Base-by-base conservation (phyloP, 2,888 invertebrate genomes). In the Epistrophe eligans region DNA sequence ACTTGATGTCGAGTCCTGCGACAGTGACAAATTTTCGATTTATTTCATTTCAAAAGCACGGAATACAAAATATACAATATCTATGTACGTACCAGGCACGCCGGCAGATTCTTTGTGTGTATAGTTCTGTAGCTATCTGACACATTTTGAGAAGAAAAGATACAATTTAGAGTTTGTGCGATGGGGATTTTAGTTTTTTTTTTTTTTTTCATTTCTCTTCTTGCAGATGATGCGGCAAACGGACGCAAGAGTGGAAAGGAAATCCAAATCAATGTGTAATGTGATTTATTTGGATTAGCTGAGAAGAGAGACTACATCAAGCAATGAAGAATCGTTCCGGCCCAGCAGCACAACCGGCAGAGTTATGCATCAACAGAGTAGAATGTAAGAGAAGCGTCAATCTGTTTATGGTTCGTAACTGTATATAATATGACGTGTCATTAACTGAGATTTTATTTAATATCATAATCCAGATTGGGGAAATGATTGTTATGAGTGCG, bases 11-110 rank as follows among this genome's bases (percentile, higher is more conserved):
- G 89, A 89, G 89, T 88, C 81, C 88, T 82, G 88, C 89, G 89
- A 89, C 89, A 89, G 89, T 89, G 89, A 89, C 89, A 89, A 89
- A 89, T 89, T 88, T 88, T 85, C 89, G 89, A 89, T 89, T 89
- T 89, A 89, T 89, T 89, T 89, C 89, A 88, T 80, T 89, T 66
- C 77, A 87, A 76, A 72, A 66, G 85, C 77, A 85, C 45, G 76
- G 70, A 57, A 72, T 55, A 50, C 62, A 70, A 67, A 48, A 28
- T 32, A 55, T 32, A 48, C 40, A 1, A 52, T 48, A 55, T 24
- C 24, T 24, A 24, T 40, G 9, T 55, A 32, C 48, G 58, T 62
- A 58, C 40, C 72, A 28, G 48, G 17, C 60, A 19, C 70, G 77
- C 28, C 76, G 74, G 67, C 84, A 74, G 71, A 72, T 55, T 74